Percentiles rank a stretch among this genome's conserved stretches.
Conservation (phyloP, 2,797 vertebrate genomes). For the Centropyge bicolor region DNA sequence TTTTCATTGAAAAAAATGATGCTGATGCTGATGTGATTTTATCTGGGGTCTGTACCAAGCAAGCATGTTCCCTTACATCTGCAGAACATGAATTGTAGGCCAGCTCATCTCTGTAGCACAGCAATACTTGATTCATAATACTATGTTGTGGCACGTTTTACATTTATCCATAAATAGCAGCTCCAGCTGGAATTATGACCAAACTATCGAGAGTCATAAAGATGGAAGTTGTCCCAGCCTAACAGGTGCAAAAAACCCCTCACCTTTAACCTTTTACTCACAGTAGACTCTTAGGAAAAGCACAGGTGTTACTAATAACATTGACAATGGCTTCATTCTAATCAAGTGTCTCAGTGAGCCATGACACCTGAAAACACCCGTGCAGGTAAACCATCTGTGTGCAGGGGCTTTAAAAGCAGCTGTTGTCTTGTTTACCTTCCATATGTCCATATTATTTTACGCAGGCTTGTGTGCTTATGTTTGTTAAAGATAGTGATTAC, state of each 20-base stretch:
- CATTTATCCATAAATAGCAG: too few species aligned
- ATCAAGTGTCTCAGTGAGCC: not conserved
- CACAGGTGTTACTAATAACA: not conserved
- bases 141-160: too few species aligned
- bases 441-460: slow-evolving; percentile 2
- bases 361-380: not conserved
- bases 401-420: not conserved
- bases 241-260: not conserved
- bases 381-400: not conserved
- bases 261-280: not conserved
- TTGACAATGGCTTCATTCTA: not conserved
- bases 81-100: too few species aligned
- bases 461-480: not conserved
- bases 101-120: too few species aligned
- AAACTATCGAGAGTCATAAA: not conserved
- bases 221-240: not conserved
- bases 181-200: not conserved
- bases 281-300: not conserved
- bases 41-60: too few species aligned
- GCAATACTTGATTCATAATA: too few species aligned
- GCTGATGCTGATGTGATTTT: too few species aligned
- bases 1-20: too few species aligned
- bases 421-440: slow-evolving; percentile 16
- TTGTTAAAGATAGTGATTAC: slow-evolving; percentile 5
- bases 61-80: too few species aligned